A percentile compares a stretch with the other conserved stretches of the same genome.
Evolutionary conservation across 92 coral and sea anemone species (phyloP).

Genomic region (Heliopora coerulea): DNA sequence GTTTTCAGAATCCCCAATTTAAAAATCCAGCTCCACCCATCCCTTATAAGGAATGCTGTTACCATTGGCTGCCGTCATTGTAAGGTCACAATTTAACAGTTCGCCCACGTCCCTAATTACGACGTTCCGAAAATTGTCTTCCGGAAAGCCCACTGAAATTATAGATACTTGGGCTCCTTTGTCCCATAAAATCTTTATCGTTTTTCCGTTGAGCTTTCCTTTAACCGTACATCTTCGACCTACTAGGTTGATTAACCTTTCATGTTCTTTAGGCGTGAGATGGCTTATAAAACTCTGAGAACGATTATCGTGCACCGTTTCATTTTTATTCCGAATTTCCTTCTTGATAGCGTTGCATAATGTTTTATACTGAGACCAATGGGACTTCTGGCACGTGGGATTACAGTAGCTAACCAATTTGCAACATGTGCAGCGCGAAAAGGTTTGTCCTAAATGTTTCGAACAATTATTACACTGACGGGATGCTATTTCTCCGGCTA

Average conservation of each 20-base stretch:
- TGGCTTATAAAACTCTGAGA: too few relatives aligned
- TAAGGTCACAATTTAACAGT: too few relatives aligned
- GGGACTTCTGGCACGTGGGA: too few relatives aligned
- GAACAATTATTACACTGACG: constrained; percentile 41
- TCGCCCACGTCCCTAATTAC: too few relatives aligned
- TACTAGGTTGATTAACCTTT: too few relatives aligned
- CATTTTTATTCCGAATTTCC: neutral
- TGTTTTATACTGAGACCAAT: too few relatives aligned
- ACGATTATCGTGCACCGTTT: neutral
- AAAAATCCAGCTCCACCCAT: constrained; percentile 58
- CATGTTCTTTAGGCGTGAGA: constrained; percentile 11
- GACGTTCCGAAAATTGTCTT: too few relatives aligned
- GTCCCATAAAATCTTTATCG: too few relatives aligned
- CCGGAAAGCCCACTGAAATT: constrained; percentile 17
- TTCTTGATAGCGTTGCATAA: constrained; percentile 22
- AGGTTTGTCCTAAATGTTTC: constrained; percentile 22
- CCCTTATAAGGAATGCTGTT: constrained; percentile 56
- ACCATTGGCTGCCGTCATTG: too few relatives aligned
- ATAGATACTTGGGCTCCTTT: constrained; percentile 35
- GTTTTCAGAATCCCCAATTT: constrained; percentile 44
- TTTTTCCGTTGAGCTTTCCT: too few relatives aligned
- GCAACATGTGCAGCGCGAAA: constrained; percentile 46
- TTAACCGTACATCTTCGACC: neutral
- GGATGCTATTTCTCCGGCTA: constrained; percentile 29
- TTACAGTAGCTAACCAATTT: constrained; percentile 43